A percentile compares a stretch with the other conserved stretches of the same genome.
Evolutionary conservation across 2,888 invertebrate species (phyloP).

Genomic region (Drosophila quinaria): DNA sequence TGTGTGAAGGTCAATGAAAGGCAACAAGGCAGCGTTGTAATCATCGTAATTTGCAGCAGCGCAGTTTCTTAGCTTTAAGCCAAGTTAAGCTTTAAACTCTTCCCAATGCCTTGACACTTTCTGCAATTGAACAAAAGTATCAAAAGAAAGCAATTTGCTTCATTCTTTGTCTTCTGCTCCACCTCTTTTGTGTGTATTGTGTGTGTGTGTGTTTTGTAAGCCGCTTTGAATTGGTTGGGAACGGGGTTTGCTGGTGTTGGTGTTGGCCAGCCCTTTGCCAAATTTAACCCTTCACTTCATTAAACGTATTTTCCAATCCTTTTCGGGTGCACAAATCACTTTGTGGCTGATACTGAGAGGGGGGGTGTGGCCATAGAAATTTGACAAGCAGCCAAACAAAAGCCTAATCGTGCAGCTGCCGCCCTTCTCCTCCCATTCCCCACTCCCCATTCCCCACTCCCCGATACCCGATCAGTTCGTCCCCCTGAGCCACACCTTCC

Average conservation of each 20-base stretch:
- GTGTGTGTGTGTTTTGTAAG: conserved; percentile 39
- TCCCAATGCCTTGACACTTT: conserved; percentile 36
- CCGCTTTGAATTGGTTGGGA: conserved; percentile 45
- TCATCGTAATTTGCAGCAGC: conserved; percentile 48
- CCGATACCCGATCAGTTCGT: not conserved
- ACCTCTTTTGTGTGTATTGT: conserved; percentile 50
- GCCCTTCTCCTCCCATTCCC: not conserved
- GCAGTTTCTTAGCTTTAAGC: conserved; percentile 35
- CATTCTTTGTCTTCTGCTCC: conserved; percentile 39
- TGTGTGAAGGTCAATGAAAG: conserved; percentile 71
- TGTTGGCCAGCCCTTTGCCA: conserved; percentile 48
- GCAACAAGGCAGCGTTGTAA: conserved; percentile 38
- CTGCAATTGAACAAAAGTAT: conserved; percentile 48
- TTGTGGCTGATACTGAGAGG: conserved; percentile 58
- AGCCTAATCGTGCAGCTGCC: conserved; percentile 76
- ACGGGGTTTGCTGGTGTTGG: conserved; percentile 9
- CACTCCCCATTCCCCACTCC: not conserved
- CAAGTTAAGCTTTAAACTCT: conserved; percentile 34
- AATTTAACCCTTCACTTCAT: conserved; percentile 79
- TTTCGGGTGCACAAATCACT: conserved; percentile 71
- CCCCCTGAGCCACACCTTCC: conserved; percentile 47
- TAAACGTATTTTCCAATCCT: conserved; percentile 75
- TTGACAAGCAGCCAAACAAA: conserved; percentile 79
- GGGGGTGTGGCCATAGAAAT: conserved; percentile 72
- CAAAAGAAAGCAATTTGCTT: conserved; percentile 48